These are phyloP conservation scores for Poecilia velifera DNA, from an alignment of 2,797 vertebrate species.

Conservation along the genomic window DNA sequence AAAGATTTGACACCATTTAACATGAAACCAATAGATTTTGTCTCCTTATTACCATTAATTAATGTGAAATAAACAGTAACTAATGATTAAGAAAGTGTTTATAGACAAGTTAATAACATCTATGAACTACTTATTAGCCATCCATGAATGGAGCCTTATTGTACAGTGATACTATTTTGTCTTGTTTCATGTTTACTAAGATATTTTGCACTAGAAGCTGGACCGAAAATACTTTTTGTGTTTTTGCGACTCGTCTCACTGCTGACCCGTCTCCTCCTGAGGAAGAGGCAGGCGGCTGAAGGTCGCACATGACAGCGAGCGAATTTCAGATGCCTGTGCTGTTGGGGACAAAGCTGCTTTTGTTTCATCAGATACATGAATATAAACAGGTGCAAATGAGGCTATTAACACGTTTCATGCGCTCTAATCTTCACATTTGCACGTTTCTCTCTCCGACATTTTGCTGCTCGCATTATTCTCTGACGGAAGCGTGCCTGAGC, in stretches of 20 bases:
- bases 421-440: background rate
- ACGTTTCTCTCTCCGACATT: background rate
- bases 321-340: background rate
- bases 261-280: constrained; percentile 12
- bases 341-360: background rate
- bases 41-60: no score
- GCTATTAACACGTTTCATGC: background rate
- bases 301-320: background rate
- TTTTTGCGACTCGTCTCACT: constrained; percentile 21
- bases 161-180: no score
- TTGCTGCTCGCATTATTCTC: background rate
- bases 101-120: no score
- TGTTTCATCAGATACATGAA: background rate
- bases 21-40: no score
- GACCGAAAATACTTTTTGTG: no score
- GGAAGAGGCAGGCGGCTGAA: background rate
- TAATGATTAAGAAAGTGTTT: no score
- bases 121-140: no score
- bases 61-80: no score
- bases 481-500: background rate
- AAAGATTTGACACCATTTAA: no score
- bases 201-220: no score
- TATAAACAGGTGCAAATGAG: background rate
- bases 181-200: no score
- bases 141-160: no score